Base-by-base conservation (phyloP, 2,888 invertebrate genomes). In the Latrodectus elegans region DNA sequence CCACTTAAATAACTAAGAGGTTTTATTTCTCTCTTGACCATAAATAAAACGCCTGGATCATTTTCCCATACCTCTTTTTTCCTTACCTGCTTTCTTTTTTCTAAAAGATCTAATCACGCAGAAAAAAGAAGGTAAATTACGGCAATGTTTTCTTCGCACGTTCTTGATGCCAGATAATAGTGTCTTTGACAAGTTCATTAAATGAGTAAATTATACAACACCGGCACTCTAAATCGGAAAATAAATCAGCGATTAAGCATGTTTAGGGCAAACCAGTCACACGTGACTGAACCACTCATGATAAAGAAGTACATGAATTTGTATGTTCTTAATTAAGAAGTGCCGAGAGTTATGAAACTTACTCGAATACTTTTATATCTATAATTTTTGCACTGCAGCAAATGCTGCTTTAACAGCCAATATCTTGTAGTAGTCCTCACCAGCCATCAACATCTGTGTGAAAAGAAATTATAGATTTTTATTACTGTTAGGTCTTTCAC, bases 391-490 rank as follows among this genome's bases (percentile, higher is more conserved):
- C 6, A 38, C 38, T 38, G 0, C 38, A 38, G 2, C 6, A 38
- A 38, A 38, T 38, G 38, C 38, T 38, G 38, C 22, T 38, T 38
- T 38, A 38, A 38, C 38, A 38, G 38, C 6, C 38, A 38, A 38
- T 38, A 38, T 38, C 38, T 51, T 26, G 77, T 11, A 52, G 71
- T 73, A 73, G 72, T 74, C 78, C 53, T 78, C 17, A 22, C 73
- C 67, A 84, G 60, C 73, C 78, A 84, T 78, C 84, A 73, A 64
- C 65, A 67, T 49, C 53, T 67, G 73, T 60, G 53, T 17, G 38
- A 38, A 38, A 38, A 74, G 72, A 86, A 86, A 81, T 80, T 86
- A 86, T 76, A 77, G 86, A 81, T 86, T 81, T 81, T 83, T 79
- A 75, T 80, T 76, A 55, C 71, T 55, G 53, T 52, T 82, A 81